phyloP scores from a whole-genome alignment of 92 coral and sea anemone genomes.

The Umimayanthus chanpuru region DNA sequence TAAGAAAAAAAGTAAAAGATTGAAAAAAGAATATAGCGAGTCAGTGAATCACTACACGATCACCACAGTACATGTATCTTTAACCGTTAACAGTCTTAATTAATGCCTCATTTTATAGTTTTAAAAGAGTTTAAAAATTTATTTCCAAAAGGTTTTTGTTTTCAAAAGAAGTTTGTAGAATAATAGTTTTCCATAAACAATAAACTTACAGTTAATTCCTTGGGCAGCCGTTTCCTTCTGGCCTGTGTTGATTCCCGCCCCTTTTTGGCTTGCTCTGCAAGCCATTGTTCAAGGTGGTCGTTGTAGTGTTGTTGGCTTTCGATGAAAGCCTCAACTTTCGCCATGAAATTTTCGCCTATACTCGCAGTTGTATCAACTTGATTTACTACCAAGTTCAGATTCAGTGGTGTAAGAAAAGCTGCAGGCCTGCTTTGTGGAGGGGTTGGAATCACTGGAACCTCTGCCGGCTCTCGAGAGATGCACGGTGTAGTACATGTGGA shows the following conservation, averaged over 20 bases:
- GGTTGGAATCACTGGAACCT: not conserved
- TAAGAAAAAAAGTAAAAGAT: not conserved
- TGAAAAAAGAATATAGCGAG: no score
- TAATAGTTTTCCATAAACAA: not conserved
- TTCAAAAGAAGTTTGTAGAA: not conserved
- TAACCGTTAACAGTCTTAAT: no score
- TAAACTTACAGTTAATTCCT: conserved; percentile 9
- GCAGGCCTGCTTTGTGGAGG: conserved; percentile 15
- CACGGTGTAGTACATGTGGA: conserved; percentile 6
- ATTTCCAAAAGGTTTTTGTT: no score
- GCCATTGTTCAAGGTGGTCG: conserved; percentile 7
- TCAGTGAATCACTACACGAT: no score
- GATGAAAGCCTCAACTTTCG: conserved; percentile 26
- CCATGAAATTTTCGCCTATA: conserved; percentile 13
- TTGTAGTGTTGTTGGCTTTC: not conserved
- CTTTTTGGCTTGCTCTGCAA: not conserved
- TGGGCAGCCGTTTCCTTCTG: conserved; percentile 8
- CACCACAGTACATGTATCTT: no score
- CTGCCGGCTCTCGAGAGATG: not conserved
- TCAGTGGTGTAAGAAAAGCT: not conserved
- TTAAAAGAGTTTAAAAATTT: no score
- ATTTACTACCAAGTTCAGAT: not conserved
- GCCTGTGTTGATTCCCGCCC: conserved; percentile 24
- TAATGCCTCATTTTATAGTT: no score
- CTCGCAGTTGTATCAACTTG: not conserved